Percentiles rank a stretch among this genome's conserved stretches.
Evolutionary conservation across 2,888 invertebrate species (phyloP).

Genomic region (Creontiades dilutus): DNA sequence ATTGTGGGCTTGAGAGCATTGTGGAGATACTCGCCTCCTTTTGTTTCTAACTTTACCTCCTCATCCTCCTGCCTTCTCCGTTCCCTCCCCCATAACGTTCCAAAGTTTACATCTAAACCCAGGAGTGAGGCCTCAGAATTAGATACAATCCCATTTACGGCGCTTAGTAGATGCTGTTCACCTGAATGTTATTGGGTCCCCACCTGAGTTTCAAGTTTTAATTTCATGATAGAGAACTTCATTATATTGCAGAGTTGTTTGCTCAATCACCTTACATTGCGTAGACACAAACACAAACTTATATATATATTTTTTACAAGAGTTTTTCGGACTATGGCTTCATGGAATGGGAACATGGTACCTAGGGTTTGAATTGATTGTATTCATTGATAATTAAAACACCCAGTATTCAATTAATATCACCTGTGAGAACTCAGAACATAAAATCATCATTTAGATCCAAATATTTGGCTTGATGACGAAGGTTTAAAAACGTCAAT

Average conservation of each 20-base stretch:
- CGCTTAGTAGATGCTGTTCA: neutral
- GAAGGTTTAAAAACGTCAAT: neutral
- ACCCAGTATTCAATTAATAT: neutral
- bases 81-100: conserved; percentile 11
- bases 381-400: neutral
- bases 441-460: neutral
- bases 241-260: no score
- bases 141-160: neutral
- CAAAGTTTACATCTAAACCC: conserved; percentile 23
- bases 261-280: no score
- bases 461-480: neutral
- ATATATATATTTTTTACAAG: no score
- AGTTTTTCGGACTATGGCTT: no score
- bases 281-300: no score
- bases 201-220: no score
- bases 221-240: no score
- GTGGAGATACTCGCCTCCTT: conserved; percentile 14
- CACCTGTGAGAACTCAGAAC: neutral
- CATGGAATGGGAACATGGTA: no score
- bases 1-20: neutral
- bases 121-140: neutral
- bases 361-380: no score
- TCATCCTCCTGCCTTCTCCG: neutral
- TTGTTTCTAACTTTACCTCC: conserved; percentile 10
- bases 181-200: no score